Percentiles rank a stretch among this genome's conserved stretches.
These are phyloP conservation scores for Hydractinia symbiolongicarpus DNA, from an alignment of 30 jellyfish, hydroid and myxozoan species.

Conservation along the genomic window DNA sequence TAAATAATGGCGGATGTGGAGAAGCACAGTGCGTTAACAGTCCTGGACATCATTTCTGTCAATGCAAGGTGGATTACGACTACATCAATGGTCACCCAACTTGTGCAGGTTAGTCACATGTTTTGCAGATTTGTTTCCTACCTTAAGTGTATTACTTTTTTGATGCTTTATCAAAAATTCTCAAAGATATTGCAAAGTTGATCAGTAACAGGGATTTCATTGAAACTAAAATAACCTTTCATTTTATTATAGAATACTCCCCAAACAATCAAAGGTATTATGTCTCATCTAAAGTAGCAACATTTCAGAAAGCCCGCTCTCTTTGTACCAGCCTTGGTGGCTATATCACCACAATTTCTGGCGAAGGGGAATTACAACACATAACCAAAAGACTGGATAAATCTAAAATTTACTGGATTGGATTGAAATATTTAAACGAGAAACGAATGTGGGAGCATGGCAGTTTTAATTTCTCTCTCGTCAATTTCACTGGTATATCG, in stretches of 20 bases:
- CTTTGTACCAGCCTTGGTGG: constrained; percentile 1
- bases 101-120: constrained; percentile 8
- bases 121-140: too few species aligned
- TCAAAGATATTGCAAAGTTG: too few species aligned
- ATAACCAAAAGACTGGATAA: neutral
- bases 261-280: neutral
- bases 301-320: constrained; percentile 1
- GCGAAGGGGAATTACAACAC: neutral
- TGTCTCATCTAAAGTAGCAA: neutral
- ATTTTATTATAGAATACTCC: neutral
- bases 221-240: too few species aligned
- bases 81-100: neutral
- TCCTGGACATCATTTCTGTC: neutral
- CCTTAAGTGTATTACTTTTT: too few species aligned
- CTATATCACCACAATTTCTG: constrained; percentile 3
- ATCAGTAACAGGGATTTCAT: too few species aligned
- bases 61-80: neutral
- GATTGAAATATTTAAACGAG: neutral
- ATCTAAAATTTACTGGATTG: neutral
- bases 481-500: too few species aligned
- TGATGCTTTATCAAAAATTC: too few species aligned
- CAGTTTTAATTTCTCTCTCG: too few species aligned
- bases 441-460: too few species aligned
- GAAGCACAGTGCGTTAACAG: neutral
- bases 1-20: constrained; percentile 11